Evolutionary conservation across 1,140 invertebrate species (phyloP).

Genomic region (Cyphomyrmex costatus): DNA sequence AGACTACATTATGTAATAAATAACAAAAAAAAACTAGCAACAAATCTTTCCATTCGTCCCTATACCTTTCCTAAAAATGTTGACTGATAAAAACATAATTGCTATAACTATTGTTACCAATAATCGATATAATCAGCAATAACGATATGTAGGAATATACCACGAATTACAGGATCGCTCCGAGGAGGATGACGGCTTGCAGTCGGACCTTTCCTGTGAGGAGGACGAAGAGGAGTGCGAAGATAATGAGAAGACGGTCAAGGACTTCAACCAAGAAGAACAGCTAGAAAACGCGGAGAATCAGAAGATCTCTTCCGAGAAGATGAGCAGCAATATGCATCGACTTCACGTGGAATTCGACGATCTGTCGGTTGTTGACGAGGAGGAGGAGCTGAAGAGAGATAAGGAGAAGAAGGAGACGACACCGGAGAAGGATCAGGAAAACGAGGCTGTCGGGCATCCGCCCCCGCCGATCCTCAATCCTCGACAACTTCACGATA

Average conservation of each 20-base stretch:
- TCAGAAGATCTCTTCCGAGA: conserved; percentile 82
- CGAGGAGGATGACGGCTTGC: conserved; percentile 79
- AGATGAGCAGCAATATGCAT: conserved; percentile 77
- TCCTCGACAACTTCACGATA: conserved; percentile 69
- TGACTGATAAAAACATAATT: conserved; percentile 1
- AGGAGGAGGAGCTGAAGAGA: conserved; percentile 88
- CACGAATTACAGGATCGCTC: conserved; percentile 84
- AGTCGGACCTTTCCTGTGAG: conserved; percentile 79
- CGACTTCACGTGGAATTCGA: conserved; percentile 89
- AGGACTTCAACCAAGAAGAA: conserved; percentile 76
- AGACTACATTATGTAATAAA: background rate
- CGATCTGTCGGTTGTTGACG: conserved; percentile 91
- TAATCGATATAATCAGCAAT: background rate
- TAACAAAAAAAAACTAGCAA: background rate
- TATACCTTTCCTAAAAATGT: background rate
- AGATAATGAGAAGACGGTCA: conserved; percentile 74
- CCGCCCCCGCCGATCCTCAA: conserved; percentile 27
- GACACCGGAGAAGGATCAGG: conserved; percentile 39
- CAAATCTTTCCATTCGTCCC: background rate
- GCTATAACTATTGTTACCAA: background rate
- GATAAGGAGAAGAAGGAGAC: conserved; percentile 75
- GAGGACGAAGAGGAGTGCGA: conserved; percentile 79
- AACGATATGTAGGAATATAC: background rate
- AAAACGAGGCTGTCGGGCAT: conserved; percentile 39
- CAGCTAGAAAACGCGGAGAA: conserved; percentile 83